phyloP scores from a whole-genome alignment of 2,888 invertebrate genomes.

The Thera obeliscata region DNA sequence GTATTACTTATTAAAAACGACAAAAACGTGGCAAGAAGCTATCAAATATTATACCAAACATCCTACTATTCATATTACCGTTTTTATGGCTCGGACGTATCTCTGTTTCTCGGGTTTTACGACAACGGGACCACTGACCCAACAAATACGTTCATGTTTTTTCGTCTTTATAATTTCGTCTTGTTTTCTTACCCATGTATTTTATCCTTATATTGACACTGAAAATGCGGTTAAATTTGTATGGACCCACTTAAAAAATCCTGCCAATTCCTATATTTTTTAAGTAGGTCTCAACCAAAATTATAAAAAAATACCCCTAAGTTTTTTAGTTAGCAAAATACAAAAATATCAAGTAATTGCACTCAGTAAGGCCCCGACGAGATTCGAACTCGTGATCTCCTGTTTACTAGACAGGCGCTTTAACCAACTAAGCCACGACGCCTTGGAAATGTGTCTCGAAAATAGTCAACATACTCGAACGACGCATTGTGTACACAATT shows the following conservation, averaged over 20 bases:
- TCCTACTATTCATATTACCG: slow-evolving; percentile 71
- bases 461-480: slow-evolving; percentile 24
- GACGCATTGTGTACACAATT: not conserved
- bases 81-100: slow-evolving; percentile 75
- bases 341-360: slow-evolving; percentile 9
- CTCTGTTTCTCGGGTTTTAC: slow-evolving; percentile 73
- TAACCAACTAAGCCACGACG: slow-evolving; percentile 82
- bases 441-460: slow-evolving; percentile 31
- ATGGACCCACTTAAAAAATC: no score
- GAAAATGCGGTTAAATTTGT: not conserved
- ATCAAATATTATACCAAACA: slow-evolving; percentile 71
- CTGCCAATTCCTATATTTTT: no score
- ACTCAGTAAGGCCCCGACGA: slow-evolving; percentile 70
- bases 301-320: not conserved
- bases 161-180: slow-evolving; percentile 61
- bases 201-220: not conserved
- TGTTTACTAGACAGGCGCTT: slow-evolving; percentile 83
- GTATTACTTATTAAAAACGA: not conserved
- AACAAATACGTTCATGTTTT: slow-evolving; percentile 55
- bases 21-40: slow-evolving; percentile 54
- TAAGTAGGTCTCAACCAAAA: not conserved
- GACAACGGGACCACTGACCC: slow-evolving; percentile 63
- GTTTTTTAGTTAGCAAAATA: slow-evolving; percentile 1
- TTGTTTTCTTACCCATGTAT: slow-evolving; percentile 40
- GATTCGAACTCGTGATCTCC: slow-evolving; percentile 82